Conservation (phyloP, 2,888 invertebrate genomes). For the Metacarcinus magister region DNA sequence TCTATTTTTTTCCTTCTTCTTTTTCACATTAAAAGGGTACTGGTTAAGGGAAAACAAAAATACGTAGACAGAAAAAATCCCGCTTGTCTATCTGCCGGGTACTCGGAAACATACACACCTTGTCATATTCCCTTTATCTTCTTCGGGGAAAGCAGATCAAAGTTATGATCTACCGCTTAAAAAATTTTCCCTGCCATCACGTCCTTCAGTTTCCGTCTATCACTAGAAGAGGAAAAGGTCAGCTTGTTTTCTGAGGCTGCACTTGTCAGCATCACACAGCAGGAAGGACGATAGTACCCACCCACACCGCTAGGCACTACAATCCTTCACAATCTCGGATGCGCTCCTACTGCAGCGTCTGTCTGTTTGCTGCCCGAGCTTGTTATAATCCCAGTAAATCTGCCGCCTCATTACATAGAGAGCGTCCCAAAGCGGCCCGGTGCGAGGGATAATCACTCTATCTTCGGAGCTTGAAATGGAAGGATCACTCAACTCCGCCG, state of each 20-base stretch:
- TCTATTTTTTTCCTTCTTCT: no score
- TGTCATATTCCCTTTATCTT: no score
- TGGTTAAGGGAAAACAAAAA: no score
- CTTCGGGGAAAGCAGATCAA: no score
- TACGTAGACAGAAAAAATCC: no score
- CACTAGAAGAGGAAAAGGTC: no score
- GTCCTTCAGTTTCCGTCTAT: no score
- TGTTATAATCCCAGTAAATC: conserved; percentile 2
- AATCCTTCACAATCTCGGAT: neutral
- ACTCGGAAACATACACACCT: no score
- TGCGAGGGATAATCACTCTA: conserved; percentile 26
- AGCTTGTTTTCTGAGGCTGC: neutral
- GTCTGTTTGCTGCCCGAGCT: neutral
- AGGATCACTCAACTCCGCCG: neutral
- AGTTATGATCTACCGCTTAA: no score
- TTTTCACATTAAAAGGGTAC: no score
- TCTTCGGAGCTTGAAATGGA: conserved; percentile 7
- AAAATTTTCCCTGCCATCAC: no score
- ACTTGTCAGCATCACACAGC: neutral
- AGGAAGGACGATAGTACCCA: neutral
- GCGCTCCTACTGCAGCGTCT: neutral
- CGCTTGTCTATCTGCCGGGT: no score
- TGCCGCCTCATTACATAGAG: neutral
- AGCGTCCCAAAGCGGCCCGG: neutral
- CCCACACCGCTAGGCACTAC: neutral